These are phyloP conservation scores for Lynx canadensis DNA, from an alignment of 2,113 vertebrate genomes.

Conservation along the genomic window DNA sequence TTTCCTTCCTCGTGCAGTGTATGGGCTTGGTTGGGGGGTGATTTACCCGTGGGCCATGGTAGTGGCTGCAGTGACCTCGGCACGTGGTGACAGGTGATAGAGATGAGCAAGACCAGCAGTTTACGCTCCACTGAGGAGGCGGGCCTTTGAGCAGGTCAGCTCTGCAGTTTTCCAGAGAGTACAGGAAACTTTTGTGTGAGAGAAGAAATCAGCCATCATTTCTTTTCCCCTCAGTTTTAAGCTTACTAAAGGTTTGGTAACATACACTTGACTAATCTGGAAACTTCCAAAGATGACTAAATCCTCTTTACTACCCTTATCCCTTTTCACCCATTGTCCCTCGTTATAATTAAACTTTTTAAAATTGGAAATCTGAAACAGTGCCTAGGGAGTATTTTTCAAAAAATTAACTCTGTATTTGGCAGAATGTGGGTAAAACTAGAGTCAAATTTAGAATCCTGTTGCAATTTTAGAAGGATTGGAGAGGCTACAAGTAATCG, in stretches of 20 bases:
- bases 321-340: neutral
- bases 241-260: neutral
- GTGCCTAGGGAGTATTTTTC: neutral
- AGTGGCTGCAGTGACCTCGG: no score
- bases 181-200: neutral
- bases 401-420: neutral
- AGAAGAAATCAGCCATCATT: neutral
- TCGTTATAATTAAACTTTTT: neutral
- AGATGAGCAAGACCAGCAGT: no score
- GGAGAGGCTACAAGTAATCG: neutral
- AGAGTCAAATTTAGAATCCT: neutral
- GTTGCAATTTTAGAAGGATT: neutral
- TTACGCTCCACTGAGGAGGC: neutral
- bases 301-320: neutral
- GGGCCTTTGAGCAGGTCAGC: neutral
- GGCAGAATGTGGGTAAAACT: neutral
- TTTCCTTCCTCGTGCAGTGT: neutral
- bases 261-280: neutral
- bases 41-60: neutral
- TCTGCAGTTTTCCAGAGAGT: neutral
- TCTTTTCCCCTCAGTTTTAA: neutral
- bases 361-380: neutral
- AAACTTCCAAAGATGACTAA: neutral
- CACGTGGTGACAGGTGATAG: neutral
- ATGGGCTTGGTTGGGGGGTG: neutral